Evolutionary conservation across 2,797 vertebrate species (phyloP).

Genomic region (Girardinus metallicus): DNA sequence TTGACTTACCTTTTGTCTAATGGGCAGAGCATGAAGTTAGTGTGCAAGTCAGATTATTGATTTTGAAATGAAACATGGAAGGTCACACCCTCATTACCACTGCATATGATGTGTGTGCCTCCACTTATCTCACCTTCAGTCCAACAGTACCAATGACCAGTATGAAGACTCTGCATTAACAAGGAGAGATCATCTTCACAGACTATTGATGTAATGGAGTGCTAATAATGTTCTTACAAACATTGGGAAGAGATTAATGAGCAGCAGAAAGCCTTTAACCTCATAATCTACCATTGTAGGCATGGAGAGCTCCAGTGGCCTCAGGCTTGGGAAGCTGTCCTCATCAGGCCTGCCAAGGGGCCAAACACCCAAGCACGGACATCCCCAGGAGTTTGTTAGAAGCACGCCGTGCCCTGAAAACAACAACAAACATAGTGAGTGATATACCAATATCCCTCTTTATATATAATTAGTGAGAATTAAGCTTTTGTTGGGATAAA

Average conservation of each 20-base stretch:
- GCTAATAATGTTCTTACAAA: constrained; percentile 59
- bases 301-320: constrained; percentile 82
- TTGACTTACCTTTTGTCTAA: constrained; percentile 70
- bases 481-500: constrained; percentile 37
- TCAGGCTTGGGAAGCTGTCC: constrained; percentile 79
- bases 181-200: constrained; percentile 43
- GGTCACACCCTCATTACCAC: constrained; percentile 72
- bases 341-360: constrained; percentile 74
- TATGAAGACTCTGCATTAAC: constrained; percentile 34
- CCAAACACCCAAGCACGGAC: constrained; percentile 77
- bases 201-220: constrained; percentile 36
- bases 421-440: constrained; percentile 83
- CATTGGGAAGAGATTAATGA: constrained; percentile 47
- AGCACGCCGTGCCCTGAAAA: constrained; percentile 62
- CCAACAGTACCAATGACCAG: constrained; percentile 24
- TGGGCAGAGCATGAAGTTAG: constrained; percentile 73
- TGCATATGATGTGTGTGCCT: constrained; percentile 65
- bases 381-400: constrained; percentile 73
- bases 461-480: constrained; percentile 16
- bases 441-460: constrained; percentile 9
- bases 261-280: constrained; percentile 21
- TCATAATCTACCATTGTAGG: constrained; percentile 58
- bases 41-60: constrained; percentile 73
- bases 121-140: constrained; percentile 60
- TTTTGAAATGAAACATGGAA: constrained; percentile 78